Base-by-base conservation (phyloP, 2,888 invertebrate genomes). In the Ichneumoninae sp. region DNA sequence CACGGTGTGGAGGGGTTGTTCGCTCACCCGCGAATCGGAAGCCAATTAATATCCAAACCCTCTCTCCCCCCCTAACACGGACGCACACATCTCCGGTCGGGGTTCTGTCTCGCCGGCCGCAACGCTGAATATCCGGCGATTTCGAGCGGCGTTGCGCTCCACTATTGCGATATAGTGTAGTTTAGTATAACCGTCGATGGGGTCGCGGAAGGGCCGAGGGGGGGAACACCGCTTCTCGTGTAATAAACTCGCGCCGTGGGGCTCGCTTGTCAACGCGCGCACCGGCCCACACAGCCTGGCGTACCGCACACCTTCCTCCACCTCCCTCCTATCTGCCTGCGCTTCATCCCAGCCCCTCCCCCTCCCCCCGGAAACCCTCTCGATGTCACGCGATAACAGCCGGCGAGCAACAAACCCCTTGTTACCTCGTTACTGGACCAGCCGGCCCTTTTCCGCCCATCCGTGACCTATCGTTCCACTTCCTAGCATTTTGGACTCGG, bases 181-280 rank as follows among this genome's bases (percentile, higher is more conserved):
- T 50, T 71, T 57, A 72, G 26, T 66, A 22, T 69, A 47, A 66
- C 22, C 36, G 57, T 36, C 54, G 10, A 50, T 30, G 33, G 75
- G 68, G 75, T 16, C 30, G 70, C 26, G 72, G 69, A 78, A 68
- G 75, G 50, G 76, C 68, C 62, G 85, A 80, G 65, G 52, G 65
- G 65, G 36, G 52, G 68, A 57, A 72, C 87, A 80, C 86, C 86
- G 78, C 85, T 82, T 80, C 26, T 75, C 50, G 77, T 85, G 87
- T 92, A 91, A 92, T 92, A 91, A 91, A 92, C 88, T 89, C 86
- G 89, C 89, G 89, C 90, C 90, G 88, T 89, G 92, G 91, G 91
- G 90, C 90, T 91, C 89, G 88, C 91, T 92, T 91, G 91, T 92
- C 92, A 90, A 87, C 91, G 87, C 86, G 84, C 86, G 86, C 86